Conservation (phyloP, 2,797 vertebrate species). For the Onychomys torridus region DNA sequence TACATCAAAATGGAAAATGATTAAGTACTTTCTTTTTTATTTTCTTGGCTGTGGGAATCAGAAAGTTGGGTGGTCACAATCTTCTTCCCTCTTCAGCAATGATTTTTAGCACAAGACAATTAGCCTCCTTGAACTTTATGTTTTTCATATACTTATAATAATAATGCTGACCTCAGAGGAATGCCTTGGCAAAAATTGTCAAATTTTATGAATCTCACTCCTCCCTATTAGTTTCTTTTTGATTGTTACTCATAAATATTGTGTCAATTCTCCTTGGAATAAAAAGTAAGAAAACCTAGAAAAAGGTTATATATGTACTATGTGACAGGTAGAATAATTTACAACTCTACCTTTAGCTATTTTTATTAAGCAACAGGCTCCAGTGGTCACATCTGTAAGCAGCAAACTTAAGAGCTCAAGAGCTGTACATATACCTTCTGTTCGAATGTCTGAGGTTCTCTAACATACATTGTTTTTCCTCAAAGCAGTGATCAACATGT, state of each 20-base stretch:
- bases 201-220: constrained; percentile 8
- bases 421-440: not conserved
- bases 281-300: not conserved
- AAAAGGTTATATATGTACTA: not conserved
- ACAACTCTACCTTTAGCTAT: not conserved
- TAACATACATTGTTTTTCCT: not conserved
- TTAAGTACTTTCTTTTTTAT: not conserved
- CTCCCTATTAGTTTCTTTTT: not conserved
- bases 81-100: not conserved
- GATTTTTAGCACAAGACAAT: not conserved
- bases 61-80: not conserved
- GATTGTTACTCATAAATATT: not conserved
- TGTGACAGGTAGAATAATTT: not conserved
- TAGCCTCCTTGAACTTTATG: constrained; percentile 7
- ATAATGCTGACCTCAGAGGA: constrained; percentile 5
- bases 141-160: not conserved
- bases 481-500: not conserved
- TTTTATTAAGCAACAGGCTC: not conserved
- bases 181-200: not conserved
- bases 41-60: constrained; percentile 4
- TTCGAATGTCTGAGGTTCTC: not conserved
- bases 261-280: not conserved
- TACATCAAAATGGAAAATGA: not conserved
- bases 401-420: not conserved
- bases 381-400: not conserved